A percentile compares a stretch with the other conserved stretches of the same genome.
These are phyloP conservation scores for Sebastes ruberrimus DNA, from an alignment of 2,797 vertebrate species.

Conservation along the genomic window DNA sequence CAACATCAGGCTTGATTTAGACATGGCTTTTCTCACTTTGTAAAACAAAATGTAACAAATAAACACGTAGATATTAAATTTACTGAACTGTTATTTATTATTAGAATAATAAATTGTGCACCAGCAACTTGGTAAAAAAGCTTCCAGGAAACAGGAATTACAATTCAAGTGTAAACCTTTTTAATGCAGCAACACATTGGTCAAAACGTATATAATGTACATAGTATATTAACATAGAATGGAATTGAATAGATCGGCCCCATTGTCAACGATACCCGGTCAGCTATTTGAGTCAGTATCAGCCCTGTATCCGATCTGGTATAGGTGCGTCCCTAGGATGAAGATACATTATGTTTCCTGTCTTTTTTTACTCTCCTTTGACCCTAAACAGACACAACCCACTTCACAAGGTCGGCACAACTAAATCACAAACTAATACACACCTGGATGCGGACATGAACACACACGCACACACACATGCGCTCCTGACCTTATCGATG, in stretches of 20 bases:
- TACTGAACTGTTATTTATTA: background rate
- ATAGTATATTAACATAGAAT: too few species aligned
- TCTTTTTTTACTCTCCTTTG: conserved; percentile 9
- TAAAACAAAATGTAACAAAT: background rate
- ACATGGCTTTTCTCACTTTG: too few species aligned
- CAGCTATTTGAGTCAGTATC: background rate
- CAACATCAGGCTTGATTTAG: background rate
- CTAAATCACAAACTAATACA: background rate
- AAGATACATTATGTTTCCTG: background rate
- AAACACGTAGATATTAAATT: background rate
- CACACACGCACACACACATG: background rate
- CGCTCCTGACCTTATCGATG: conserved; percentile 28
- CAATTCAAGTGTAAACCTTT: background rate
- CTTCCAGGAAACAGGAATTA: background rate
- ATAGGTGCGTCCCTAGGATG: background rate
- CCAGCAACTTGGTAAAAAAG: background rate
- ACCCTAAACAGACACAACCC: conserved; percentile 1
- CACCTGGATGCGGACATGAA: background rate
- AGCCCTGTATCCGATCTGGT: background rate
- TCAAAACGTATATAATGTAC: background rate
- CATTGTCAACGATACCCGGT: background rate
- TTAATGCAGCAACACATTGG: background rate
- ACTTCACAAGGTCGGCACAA: conserved; percentile 3
- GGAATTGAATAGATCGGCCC: background rate
- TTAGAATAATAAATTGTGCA: background rate